These are phyloP conservation scores for Tinamus guttatus DNA, from an alignment of 2,113 vertebrate species.

Conservation along the genomic window DNA sequence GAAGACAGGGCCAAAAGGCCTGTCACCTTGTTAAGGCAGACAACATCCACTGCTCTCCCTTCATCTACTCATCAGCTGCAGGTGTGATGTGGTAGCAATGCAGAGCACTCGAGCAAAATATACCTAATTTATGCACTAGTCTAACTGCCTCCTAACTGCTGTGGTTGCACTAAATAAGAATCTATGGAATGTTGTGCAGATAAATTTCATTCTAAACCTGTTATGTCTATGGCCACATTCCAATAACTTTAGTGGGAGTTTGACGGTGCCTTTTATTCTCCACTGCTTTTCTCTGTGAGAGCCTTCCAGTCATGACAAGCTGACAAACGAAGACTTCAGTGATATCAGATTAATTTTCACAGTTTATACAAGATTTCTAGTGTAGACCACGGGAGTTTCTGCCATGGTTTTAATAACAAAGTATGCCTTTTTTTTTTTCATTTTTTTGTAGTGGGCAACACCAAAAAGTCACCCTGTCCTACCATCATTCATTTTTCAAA, in stretches of 20 bases:
- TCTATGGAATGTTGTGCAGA: background rate
- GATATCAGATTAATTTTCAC: background rate
- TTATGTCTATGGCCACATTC: background rate
- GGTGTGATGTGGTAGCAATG: background rate
- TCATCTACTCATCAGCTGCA: too few relatives aligned
- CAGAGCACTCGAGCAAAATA: accelerated
- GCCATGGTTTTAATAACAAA: background rate
- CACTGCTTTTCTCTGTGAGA: background rate
- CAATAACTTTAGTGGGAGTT: background rate
- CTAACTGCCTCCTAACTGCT: background rate
- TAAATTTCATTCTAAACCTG: background rate
- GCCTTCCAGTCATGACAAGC: background rate
- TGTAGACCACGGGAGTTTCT: background rate
- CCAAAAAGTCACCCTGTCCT: background rate
- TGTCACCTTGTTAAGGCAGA: too few relatives aligned
- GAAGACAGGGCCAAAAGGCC: too few relatives aligned
- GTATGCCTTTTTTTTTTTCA: background rate
- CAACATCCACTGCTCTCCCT: too few relatives aligned
- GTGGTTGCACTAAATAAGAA: background rate
- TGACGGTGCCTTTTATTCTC: background rate
- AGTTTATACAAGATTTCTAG: background rate
- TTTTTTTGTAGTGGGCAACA: background rate
- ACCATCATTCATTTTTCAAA: background rate
- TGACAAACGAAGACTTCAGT: background rate
- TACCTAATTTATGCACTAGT: accelerated